These are phyloP conservation scores for Caenorhabditis remanei DNA, from an alignment of 1,140 invertebrate genomes.

Conservation along the genomic window DNA sequence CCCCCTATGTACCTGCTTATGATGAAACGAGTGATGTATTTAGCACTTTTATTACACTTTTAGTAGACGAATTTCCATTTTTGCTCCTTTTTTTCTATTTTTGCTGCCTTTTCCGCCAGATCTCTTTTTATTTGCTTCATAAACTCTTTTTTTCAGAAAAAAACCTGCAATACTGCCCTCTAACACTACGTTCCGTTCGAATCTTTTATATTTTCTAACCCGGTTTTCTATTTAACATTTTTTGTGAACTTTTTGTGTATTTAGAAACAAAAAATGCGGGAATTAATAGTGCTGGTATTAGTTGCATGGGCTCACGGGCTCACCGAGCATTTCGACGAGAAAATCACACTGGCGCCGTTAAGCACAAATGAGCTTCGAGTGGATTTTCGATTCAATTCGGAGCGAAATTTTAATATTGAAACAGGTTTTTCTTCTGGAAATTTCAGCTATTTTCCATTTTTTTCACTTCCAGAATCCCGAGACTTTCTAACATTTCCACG, in stretches of 20 bases:
- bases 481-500: slow-evolving; percentile 34
- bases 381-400: slow-evolving; percentile 10
- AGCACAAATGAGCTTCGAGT: slow-evolving; percentile 21
- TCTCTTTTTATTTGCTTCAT: neutral
- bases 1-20: slow-evolving; percentile 22
- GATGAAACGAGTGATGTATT: slow-evolving; percentile 42
- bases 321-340: slow-evolving; percentile 18
- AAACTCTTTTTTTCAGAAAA: neutral
- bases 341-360: neutral
- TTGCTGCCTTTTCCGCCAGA: neutral
- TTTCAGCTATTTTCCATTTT: neutral
- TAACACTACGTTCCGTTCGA: slow-evolving; percentile 26
- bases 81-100: neutral
- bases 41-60: neutral
- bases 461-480: too few species aligned
- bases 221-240: neutral
- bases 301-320: neutral
- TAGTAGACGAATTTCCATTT: neutral
- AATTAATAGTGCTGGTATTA: neutral
- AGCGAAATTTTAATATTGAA: neutral
- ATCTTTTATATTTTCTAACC: neutral
- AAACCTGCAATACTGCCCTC: too few species aligned
- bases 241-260: neutral
- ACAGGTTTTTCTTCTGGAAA: neutral
- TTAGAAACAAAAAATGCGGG: slow-evolving; percentile 13